A percentile compares a stretch with the other conserved stretches of the same genome.
Evolutionary conservation across 1,140 invertebrate species (phyloP).

Genomic region (Nephotettix cincticeps): DNA sequence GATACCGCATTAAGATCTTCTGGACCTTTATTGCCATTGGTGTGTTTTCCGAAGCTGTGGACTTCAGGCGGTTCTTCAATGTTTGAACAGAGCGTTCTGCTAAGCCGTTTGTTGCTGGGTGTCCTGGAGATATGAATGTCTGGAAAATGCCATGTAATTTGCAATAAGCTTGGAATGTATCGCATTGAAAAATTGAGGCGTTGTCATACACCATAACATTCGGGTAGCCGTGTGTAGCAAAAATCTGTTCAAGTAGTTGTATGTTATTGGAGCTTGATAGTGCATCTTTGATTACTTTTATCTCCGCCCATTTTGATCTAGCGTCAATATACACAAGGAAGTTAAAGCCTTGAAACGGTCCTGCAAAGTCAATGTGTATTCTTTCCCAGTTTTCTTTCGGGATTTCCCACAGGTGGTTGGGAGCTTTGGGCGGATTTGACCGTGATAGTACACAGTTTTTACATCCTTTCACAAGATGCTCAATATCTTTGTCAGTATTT

Average conservation of each 20-base stretch:
- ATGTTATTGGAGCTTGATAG: neutral
- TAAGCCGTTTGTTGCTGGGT: constrained; percentile 41
- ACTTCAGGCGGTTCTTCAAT: constrained; percentile 42
- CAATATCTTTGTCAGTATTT: neutral
- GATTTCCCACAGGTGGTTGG: neutral
- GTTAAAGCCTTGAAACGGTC: too few species aligned
- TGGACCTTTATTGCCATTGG: neutral
- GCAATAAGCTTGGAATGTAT: constrained; percentile 38
- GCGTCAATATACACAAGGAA: neutral
- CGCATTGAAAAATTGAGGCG: constrained; percentile 31
- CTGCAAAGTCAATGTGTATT: constrained; percentile 41
- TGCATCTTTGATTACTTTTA: neutral
- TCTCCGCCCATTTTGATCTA: neutral
- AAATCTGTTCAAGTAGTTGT: neutral
- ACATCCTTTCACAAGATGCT: neutral
- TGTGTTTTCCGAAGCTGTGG: constrained; percentile 28
- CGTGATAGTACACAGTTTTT: too few species aligned
- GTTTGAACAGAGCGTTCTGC: constrained; percentile 44
- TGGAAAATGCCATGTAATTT: constrained; percentile 39
- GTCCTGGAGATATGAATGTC: constrained; percentile 38
- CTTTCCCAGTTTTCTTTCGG: neutral
- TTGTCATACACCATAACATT: constrained; percentile 18
- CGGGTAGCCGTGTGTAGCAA: neutral
- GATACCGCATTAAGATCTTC: neutral
- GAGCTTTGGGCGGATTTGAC: neutral